Conservation (phyloP, 2,888 invertebrate genomes). For the Neoscelio sp. region DNA sequence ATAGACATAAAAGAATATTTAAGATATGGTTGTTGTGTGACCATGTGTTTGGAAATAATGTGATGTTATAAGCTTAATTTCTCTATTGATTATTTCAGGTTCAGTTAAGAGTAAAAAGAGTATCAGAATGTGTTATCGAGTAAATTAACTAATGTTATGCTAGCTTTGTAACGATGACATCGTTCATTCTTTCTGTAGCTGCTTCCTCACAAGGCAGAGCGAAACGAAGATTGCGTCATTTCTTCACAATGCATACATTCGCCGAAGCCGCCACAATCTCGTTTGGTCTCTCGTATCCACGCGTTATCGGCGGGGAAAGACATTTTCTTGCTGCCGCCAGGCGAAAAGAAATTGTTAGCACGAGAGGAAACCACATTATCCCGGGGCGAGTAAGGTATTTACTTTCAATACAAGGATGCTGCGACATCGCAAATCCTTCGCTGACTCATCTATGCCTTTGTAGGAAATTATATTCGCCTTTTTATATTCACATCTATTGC, state of each 20-base stretch:
- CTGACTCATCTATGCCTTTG: slow-evolving; percentile 32
- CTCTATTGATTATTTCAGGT: no score
- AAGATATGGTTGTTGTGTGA: no score
- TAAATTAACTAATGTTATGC: slow-evolving; percentile 45
- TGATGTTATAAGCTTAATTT: no score
- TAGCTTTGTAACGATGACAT: slow-evolving; percentile 31
- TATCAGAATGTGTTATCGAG: no score
- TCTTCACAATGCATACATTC: slow-evolving; percentile 75
- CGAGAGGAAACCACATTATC: slow-evolving; percentile 68
- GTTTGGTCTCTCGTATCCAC: slow-evolving; percentile 72
- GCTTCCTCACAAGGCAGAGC: neutral
- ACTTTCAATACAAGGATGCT: slow-evolving; percentile 44
- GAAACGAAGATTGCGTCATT: slow-evolving; percentile 73
- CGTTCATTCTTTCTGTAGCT: slow-evolving; percentile 12
- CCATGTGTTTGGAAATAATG: no score
- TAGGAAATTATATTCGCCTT: slow-evolving; percentile 20
- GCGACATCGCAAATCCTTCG: slow-evolving; percentile 67
- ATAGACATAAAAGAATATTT: no score
- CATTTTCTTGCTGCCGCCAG: slow-evolving; percentile 71
- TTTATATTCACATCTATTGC: slow-evolving; percentile 18
- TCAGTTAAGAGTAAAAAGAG: no score
- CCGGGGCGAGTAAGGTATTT: slow-evolving; percentile 57
- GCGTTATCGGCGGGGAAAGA: slow-evolving; percentile 74
- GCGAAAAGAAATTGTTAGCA: slow-evolving; percentile 59
- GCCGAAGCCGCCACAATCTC: slow-evolving; percentile 72